Evolutionary conservation across 1,140 invertebrate species (phyloP).

Genomic region (Chrysoperla carnea): DNA sequence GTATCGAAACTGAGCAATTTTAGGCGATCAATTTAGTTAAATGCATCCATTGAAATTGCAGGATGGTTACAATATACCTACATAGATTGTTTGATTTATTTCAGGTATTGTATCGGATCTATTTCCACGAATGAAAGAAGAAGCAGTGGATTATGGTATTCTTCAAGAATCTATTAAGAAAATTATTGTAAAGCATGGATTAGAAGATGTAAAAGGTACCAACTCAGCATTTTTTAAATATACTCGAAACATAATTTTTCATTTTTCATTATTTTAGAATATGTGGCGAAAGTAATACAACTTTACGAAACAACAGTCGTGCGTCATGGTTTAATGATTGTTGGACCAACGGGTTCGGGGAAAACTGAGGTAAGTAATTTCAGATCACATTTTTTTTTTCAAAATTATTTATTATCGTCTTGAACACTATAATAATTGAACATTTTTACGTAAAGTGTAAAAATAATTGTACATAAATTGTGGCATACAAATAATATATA

Average conservation of each 20-base stretch:
- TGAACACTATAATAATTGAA: no score
- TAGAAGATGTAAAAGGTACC: conserved; percentile 38
- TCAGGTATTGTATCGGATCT: conserved; percentile 52
- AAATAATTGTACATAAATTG: no score
- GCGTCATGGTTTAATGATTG: conserved; percentile 65
- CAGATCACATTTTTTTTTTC: neutral
- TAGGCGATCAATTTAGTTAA: no score
- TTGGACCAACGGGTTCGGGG: conserved; percentile 56
- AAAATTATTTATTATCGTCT: no score
- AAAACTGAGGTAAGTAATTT: conserved; percentile 41
- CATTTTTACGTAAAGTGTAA: no score
- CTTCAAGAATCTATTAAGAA: conserved; percentile 25
- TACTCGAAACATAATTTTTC: neutral
- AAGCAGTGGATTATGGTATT: conserved; percentile 35
- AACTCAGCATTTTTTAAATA: neutral
- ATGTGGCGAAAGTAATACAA: conserved; percentile 56
- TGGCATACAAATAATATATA: no score
- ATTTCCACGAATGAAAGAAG: conserved; percentile 43
- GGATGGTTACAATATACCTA: no score
- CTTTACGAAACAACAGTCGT: conserved; percentile 71
- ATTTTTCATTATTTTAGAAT: conserved; percentile 29
- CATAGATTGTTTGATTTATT: conserved; percentile 7
- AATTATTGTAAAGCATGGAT: conserved; percentile 18
- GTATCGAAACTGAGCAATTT: no score
- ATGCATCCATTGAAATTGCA: no score